Evolutionary conservation across 2,113 vertebrate genomes (phyloP), one percentile per base, ranked within the genome.

Genomic region (Glaucidium brasilianum): DNA sequence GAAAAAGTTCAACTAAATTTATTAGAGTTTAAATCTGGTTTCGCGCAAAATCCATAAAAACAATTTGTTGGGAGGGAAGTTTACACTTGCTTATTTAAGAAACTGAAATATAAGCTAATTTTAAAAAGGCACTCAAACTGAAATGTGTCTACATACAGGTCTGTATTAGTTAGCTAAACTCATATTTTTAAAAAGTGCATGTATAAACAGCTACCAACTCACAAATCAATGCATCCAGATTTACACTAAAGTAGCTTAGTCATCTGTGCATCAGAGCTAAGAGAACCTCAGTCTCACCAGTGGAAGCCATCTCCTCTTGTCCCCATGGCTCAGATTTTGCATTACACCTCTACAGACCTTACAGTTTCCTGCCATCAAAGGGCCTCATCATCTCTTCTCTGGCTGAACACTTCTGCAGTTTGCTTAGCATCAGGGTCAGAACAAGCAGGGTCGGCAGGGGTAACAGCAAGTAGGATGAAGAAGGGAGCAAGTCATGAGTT

Each of bases 1-100:
- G 4, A 66, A 21, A 69, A 91, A 94, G 68, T 83, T 68, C 60
- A 73, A 87, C 16, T 68, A 60, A 50, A 72, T 83, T 76, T 43
- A 82, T 62, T 59, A 2, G 16, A 74, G 11, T 62, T 90, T 62
- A 66, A 90, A 62, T 67, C 21, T 23, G 19, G 21, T 27, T 86
- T 85, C 74, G 49, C 73, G 67, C 83, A 94, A 95, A 96, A 91
- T 37, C 21, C 27, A 14, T 3, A 34, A 68, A 96, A 88, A 35
- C 10, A 41, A n/a, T 55, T 72, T 43, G 34, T 7, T 13, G 34
- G 14, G 34, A 88, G 18, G 9, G 10, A 92, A 79, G 49, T 83
- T 91, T 55, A 73, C 17, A 23, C 5, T 32, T 60, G 8, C 25
- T 64, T 79, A 37, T 72, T 88, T n/a, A 47, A 85, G 32, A 71